Percentiles rank a stretch among this genome's conserved stretches.
These are phyloP conservation scores for Ictidomys tridecemlineatus DNA, from an alignment of 2,113 vertebrate species.

Conservation along the genomic window DNA sequence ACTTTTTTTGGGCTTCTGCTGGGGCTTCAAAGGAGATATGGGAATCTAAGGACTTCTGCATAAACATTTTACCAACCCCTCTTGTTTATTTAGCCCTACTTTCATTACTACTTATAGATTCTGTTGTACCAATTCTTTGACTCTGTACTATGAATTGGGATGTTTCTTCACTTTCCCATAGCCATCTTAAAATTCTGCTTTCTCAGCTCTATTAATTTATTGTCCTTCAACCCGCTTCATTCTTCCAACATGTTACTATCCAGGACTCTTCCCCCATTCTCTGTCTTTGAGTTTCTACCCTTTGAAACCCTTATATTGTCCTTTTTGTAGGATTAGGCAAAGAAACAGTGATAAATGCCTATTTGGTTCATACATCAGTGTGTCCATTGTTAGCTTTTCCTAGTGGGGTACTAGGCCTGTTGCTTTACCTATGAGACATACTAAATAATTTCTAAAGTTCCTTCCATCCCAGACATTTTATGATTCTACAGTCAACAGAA, in stretches of 20 bases:
- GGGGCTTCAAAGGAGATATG: neutral
- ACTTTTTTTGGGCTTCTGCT: neutral
- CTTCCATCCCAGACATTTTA: neutral
- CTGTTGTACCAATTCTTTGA: neutral
- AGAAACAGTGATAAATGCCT: neutral
- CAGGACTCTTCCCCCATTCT: neutral
- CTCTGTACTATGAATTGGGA: neutral
- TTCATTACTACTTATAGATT: neutral
- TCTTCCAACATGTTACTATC: neutral
- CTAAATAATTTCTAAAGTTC: neutral
- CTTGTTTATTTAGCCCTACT: neutral
- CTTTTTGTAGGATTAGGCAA: neutral
- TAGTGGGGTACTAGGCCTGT: neutral
- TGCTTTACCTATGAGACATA: neutral
- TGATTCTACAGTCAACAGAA: neutral
- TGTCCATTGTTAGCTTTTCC: neutral
- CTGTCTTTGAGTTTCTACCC: neutral
- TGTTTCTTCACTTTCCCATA: neutral
- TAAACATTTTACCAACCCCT: too few species aligned
- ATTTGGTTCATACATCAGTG: neutral
- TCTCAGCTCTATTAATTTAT: neutral
- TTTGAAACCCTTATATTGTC: neutral
- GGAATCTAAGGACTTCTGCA: neutral
- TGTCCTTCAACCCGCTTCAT: neutral
- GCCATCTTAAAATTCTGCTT: neutral